phyloP scores from a whole-genome alignment of 2,888 invertebrate genomes.

The Ypsolopha sequella region DNA sequence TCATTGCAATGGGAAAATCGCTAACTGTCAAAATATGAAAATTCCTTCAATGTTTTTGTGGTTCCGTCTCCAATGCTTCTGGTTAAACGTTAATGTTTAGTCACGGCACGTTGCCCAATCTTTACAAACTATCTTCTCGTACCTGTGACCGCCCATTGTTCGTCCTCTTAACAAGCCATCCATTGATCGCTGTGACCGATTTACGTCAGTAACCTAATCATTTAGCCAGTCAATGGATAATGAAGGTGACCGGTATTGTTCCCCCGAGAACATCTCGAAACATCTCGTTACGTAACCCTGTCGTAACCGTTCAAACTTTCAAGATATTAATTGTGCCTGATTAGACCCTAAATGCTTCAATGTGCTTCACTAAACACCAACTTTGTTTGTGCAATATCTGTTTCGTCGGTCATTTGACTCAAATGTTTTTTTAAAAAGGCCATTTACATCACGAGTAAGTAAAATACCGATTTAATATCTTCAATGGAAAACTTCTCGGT shows the following conservation, averaged over 20 bases:
- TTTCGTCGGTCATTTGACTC: not conserved
- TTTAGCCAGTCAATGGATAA: slow-evolving; percentile 34
- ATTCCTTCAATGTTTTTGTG: no score
- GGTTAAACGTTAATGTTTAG: not conserved
- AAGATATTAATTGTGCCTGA: slow-evolving; percentile 52
- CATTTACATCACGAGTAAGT: not conserved
- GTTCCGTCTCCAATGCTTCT: not conserved
- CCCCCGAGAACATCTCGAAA: slow-evolving; percentile 12
- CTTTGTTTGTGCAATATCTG: not conserved
- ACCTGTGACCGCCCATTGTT: slow-evolving; percentile 12
- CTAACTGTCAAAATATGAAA: no score
- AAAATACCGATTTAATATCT: no score
- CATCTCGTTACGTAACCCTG: slow-evolving; percentile 17
- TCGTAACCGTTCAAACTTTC: slow-evolving; percentile 33
- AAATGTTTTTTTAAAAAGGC: not conserved
- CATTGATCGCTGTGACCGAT: slow-evolving; percentile 35
- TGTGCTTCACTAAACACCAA: not conserved
- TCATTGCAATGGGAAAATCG: no score
- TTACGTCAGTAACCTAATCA: slow-evolving; percentile 54
- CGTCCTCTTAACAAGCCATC: slow-evolving; percentile 29
- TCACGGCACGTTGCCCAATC: slow-evolving; percentile 10
- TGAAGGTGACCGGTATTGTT: slow-evolving; percentile 27
- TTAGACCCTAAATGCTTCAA: slow-evolving; percentile 22
- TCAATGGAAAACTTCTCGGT: no score
- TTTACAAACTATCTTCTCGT: slow-evolving; percentile 7